Base-by-base conservation (phyloP, 2,113 vertebrate species). In the Tenebrosternarchus preto region DNA sequence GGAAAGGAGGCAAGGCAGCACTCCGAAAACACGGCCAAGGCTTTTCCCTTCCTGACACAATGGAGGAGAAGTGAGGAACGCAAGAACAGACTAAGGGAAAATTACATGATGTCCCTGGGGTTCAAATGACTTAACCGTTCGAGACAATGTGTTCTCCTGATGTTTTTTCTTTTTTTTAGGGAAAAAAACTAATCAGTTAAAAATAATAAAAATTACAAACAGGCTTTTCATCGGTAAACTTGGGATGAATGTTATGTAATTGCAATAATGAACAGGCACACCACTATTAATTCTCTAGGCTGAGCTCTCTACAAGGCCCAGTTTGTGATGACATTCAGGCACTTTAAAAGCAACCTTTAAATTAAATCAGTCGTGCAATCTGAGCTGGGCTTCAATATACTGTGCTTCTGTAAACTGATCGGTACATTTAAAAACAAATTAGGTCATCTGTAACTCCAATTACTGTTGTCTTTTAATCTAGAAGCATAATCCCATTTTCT, bases 21-120 rank as follows among this genome's bases (percentile, higher is more conserved):
- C 71, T 79, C 61, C 4, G 64, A 83, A 80, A 83, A 71, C 77
- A 83, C 63, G 33, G 82, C 70, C 78, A 83, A 70, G 72, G 73
- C 43, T 83, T 80, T 79, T 76, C 76, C 81, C 77, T 75, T 27
- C 20, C 27, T 71, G 59, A 57, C 56, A 83, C 82, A 83, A 83
- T 83, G 80, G 73, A 53, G 20, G 29, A 74, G 64, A 69, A 56
- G n/a, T 70, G 63, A 75, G 68, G 66, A 78, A 83, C 36, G 72
- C 39, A 39, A 46, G 70, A 73, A 50, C 20, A 11, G 19, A 69
- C 27, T 4, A 9, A 33, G 71, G 55, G 56, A 78, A 83, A 78
- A 39, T 70, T 36, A 61, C 80, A 63, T 25, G n/a, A 31, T 24
- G 53, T 81, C 79, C 72, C 72, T 27, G 1, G 55, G 61, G 72